Evolutionary conservation across 35 echinoderm and acorn worm species (phyloP), one percentile per base, ranked within the genome.

Genomic region (Acanthaster planci): DNA sequence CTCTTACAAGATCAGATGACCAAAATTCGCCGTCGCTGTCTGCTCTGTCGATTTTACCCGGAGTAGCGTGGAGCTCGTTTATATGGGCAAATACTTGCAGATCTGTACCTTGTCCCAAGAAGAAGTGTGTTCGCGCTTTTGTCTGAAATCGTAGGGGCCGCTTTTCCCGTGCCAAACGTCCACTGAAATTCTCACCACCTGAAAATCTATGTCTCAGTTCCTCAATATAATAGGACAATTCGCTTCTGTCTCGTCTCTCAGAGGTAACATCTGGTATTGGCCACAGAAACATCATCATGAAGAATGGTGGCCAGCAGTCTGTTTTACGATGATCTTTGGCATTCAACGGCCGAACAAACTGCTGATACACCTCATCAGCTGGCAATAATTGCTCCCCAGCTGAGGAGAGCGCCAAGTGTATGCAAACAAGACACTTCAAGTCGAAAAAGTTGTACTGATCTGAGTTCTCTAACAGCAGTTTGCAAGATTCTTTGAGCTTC

Each of bases 231-330:
- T 40, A 79, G 16, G 47, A 44, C 77, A 79, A 79, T 8, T 79
- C 38, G 17, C 39, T 38, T 23, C 23, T 38, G 38, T 51, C 77
- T 79, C 17, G 23, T 68, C 60, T 68, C 60, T 68, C 60, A 12
- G 60, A 68, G 23, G 12, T 26, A 34, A 68, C 60, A 34, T 34
- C 60, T 34, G 23, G 23, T 68, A 68, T 27, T 37, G 82, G 60
- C 83, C 83, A 85, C 26, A 76, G 23, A 51, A 85, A 85, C 83
- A 85, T 85, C 58, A 85, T 37, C 60, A 85, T 37, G 40, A 85
- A 85, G 64, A 59, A 85, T n/a, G 37, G 60, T 19, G 51, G 55
- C 38, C 50, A 76, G 18, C 64, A 47, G 17, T 47, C 42, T 47
- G 42, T 60, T 15, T 21, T 27, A 47, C 47, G 7, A 22, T 51